These are phyloP conservation scores for Urechis unicinctus DNA, from an alignment of 2,888 invertebrate species.

Conservation along the genomic window DNA sequence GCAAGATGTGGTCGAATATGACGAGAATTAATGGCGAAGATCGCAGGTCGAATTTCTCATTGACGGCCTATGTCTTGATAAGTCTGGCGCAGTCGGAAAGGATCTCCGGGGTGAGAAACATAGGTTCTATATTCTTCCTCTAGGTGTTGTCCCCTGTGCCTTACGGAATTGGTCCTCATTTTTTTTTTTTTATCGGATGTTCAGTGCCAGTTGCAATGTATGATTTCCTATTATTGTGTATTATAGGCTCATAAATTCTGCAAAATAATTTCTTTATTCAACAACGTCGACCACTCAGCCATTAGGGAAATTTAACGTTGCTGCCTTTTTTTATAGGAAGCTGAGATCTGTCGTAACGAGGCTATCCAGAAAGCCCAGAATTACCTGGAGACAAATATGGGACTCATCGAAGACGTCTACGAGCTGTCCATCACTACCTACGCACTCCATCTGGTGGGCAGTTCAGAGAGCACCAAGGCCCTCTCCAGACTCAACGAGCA, in stretches of 20 bases:
- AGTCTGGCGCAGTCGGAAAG: conserved; percentile 56
- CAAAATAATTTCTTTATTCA: no score
- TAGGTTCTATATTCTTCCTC: no score
- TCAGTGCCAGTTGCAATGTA: no score
- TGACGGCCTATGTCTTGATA: conserved; percentile 89
- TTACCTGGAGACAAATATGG: conserved; percentile 78
- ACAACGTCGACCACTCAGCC: no score
- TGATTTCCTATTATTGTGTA: no score
- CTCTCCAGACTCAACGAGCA: conserved; percentile 12
- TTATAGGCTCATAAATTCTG: no score
- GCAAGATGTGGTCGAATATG: conserved; percentile 61
- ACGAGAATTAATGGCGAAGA: conserved; percentile 7
- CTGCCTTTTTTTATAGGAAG: no score
- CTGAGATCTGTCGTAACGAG: conserved; percentile 5
- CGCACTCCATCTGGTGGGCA: conserved; percentile 66
- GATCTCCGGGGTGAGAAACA: conserved; percentile 56
- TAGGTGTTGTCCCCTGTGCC: no score
- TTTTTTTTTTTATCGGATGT: no score
- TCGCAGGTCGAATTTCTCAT: conserved; percentile 58
- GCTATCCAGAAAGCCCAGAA: conserved; percentile 12
- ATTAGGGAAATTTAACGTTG: background rate
- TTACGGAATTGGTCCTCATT: no score
- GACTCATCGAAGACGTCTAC: conserved; percentile 64
- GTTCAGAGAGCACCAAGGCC: conserved; percentile 12
- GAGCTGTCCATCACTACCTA: conserved; percentile 82